A percentile compares a stretch with the other conserved stretches of the same genome.
These are phyloP conservation scores for Willisornis vidua DNA, from an alignment of 2,113 vertebrate genomes.

Conservation along the genomic window DNA sequence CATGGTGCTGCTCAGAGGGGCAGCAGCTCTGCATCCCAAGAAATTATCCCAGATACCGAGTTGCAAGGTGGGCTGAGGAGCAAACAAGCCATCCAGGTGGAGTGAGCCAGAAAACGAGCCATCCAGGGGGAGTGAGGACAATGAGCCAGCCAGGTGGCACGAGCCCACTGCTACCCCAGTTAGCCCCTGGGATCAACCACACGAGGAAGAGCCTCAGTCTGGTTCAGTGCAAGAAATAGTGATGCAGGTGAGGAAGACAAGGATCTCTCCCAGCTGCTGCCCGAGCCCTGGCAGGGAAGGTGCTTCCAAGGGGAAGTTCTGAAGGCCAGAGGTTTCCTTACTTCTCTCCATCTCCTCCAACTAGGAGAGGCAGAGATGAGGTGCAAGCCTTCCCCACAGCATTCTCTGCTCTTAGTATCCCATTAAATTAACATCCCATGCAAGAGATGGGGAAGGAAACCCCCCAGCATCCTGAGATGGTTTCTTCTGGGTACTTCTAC, in stretches of 20 bases:
- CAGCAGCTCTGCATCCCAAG: background rate
- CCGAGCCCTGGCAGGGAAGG: background rate
- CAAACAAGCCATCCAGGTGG: background rate
- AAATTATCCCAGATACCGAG: background rate
- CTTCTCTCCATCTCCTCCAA: background rate
- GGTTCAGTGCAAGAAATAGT: fast-evolving
- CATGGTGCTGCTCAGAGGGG: fast-evolving
- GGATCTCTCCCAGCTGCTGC: background rate
- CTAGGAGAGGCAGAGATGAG: background rate
- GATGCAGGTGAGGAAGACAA: background rate
- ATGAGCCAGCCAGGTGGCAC: fast-evolving
- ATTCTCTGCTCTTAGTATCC: fast-evolving
- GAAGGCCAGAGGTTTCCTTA: background rate
- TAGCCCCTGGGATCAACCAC: background rate
- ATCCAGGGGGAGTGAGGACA: too few species aligned
- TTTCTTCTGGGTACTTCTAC: background rate
- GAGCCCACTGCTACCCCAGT: fast-evolving
- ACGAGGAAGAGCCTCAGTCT: fast-evolving
- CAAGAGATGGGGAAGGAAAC: background rate
- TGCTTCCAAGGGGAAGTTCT: background rate
- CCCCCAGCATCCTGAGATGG: background rate
- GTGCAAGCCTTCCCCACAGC: background rate
- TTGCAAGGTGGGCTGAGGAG: background rate
- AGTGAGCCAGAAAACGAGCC: background rate
- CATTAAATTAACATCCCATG: fast-evolving